Percentiles rank a stretch among this genome's conserved stretches.
Evolutionary conservation across 1,140 invertebrate species (phyloP).

Genomic region (Drosophila nikananu): DNA sequence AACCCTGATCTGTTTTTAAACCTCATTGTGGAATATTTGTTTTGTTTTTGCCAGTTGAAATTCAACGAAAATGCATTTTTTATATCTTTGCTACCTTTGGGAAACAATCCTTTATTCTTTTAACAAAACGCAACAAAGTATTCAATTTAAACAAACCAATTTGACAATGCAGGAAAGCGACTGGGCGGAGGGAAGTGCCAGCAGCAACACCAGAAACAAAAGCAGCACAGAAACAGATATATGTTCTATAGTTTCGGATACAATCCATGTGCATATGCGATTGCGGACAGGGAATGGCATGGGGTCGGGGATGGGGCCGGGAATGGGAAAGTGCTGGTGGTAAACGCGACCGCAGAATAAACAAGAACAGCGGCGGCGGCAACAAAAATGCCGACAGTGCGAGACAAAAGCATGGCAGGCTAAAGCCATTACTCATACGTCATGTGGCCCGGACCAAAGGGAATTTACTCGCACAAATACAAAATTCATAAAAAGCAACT

Average conservation of each 20-base stretch:
- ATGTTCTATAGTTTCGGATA: conserved; percentile 42
- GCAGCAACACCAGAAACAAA: conserved; percentile 37
- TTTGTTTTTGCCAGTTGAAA: conserved; percentile 8
- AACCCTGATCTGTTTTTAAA: neutral
- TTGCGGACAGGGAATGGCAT: conserved; percentile 25
- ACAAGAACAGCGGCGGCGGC: conserved; percentile 50
- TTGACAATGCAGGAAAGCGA: conserved; percentile 60
- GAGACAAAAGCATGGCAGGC: conserved; percentile 58
- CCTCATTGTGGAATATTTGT: neutral
- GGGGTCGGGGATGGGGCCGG: neutral
- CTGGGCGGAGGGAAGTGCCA: conserved; percentile 28
- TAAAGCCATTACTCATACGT: conserved; percentile 82
- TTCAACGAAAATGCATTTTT: conserved; percentile 31
- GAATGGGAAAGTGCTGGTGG: conserved; percentile 15
- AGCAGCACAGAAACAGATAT: conserved; percentile 36
- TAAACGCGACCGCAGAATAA: conserved; percentile 75
- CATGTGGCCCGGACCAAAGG: conserved; percentile 69
- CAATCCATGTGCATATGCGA: conserved; percentile 58
- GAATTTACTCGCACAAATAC: conserved; percentile 69
- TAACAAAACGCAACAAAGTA: conserved; percentile 51
- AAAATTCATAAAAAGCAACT: conserved; percentile 66
- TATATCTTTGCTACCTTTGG: conserved; percentile 7
- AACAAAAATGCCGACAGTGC: conserved; percentile 50
- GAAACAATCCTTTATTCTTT: conserved; percentile 20
- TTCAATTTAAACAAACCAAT: conserved; percentile 81